phyloP scores from a whole-genome alignment of 2,888 invertebrate genomes.

The Pecten maximus region DNA sequence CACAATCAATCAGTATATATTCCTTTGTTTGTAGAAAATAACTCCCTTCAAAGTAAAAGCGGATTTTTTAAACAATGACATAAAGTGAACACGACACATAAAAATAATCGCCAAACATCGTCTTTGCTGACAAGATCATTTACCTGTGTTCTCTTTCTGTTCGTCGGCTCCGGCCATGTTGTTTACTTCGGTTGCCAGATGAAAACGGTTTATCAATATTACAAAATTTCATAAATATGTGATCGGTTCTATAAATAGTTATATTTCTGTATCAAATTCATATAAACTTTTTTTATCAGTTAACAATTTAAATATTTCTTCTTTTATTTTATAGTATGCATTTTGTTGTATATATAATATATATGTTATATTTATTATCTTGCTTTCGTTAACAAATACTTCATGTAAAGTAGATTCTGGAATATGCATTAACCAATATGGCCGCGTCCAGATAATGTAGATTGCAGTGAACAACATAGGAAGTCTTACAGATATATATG shows the following conservation, averaged over 20 bases:
- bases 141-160: constrained; percentile 74
- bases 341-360: too few species aligned
- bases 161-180: constrained; percentile 74
- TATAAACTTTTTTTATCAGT: too few species aligned
- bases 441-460: constrained; percentile 44
- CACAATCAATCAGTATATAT: too few species aligned
- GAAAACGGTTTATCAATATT: neutral
- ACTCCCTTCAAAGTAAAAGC: neutral
- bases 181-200: constrained; percentile 72
- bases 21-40: too few species aligned
- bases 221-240: neutral
- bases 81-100: neutral
- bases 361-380: neutral
- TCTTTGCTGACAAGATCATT: neutral
- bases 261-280: too few species aligned
- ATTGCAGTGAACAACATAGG: neutral
- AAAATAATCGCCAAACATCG: neutral
- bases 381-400: neutral
- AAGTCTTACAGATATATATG: neutral
- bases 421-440: constrained; percentile 46
- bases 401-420: neutral
- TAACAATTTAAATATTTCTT: too few species aligned
- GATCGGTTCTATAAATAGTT: too few species aligned
- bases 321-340: too few species aligned
- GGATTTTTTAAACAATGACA: neutral